Conservation (phyloP, 1,140 invertebrate species). For the Drosophila punjabiensis region DNA sequence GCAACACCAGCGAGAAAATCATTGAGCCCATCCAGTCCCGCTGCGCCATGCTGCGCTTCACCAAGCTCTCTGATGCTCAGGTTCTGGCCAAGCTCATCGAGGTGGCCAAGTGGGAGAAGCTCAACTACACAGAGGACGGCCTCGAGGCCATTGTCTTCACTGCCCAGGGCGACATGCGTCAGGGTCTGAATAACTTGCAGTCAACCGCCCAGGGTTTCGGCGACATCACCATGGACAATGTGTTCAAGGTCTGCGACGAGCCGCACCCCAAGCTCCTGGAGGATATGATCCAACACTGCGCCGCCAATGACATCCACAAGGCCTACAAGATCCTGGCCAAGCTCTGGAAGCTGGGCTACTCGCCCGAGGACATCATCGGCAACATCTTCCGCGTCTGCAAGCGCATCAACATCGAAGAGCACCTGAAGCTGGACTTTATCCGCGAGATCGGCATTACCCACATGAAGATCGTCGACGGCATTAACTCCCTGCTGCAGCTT, state of each 20-base stretch:
- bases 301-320: constrained; percentile 92
- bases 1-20: constrained; percentile 99
- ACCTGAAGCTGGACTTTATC: constrained; percentile 94
- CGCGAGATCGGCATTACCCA: constrained; percentile 98
- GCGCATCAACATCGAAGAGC: constrained; percentile 92
- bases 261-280: constrained; percentile 98
- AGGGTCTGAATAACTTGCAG: constrained; percentile 98
- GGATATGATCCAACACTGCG: constrained; percentile 96
- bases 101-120: constrained; percentile 87
- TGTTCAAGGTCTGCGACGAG: constrained; percentile 99
- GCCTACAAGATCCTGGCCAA: constrained; percentile 95
- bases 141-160: constrained; percentile 99
- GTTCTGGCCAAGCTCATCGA: constrained; percentile 91
- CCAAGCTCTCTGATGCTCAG: constrained; percentile 95
- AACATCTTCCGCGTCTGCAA: constrained; percentile 98
- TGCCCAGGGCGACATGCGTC: constrained; percentile 99
- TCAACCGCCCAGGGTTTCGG: constrained; percentile 98
- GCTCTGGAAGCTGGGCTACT: constrained; percentile 97
- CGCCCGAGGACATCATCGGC: constrained; percentile 97
- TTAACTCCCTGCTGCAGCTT: constrained; percentile 95
- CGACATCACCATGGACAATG: constrained; percentile 96
- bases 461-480: constrained; percentile 95
- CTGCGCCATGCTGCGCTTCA: constrained; percentile 98
- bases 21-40: constrained; percentile 99
- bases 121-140: constrained; percentile 96